Evolutionary conservation across 53 echinoderm and acorn worm genomes (phyloP).

Genomic region (Mesocentrotus franciscanus): DNA sequence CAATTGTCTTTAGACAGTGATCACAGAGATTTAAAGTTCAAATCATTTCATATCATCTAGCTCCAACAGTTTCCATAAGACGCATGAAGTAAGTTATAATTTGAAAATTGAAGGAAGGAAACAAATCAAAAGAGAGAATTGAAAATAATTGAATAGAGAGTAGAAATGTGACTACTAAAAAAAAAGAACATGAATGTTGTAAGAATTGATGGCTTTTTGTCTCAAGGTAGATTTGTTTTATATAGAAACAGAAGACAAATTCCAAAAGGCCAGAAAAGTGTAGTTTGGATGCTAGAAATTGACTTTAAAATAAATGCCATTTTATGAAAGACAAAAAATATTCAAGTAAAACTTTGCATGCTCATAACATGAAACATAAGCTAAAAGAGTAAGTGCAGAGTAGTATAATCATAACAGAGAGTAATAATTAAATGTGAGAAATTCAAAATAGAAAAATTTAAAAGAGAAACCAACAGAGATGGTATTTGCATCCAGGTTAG

Average conservation of each 20-base stretch:
- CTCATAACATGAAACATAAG: not conserved
- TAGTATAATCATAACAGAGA: conserved; percentile 36
- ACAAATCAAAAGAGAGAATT: not conserved
- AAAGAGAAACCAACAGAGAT: conserved; percentile 91
- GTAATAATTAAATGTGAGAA: not conserved
- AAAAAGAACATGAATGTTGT: not conserved
- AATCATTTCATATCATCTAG: not conserved
- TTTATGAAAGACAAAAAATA: not conserved
- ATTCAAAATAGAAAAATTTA: conserved; percentile 68
- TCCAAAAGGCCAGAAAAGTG: not conserved
- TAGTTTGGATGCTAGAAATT: not conserved
- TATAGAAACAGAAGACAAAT: not conserved
- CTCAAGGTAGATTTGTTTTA: not conserved
- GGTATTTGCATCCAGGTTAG: conserved; percentile 82
- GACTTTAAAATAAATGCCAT: not conserved
- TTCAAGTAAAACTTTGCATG: not conserved
- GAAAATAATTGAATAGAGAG: not conserved
- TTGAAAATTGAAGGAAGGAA: not conserved
- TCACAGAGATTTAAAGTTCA: not conserved
- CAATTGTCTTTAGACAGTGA: too few species aligned
- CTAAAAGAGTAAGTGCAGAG: conserved; percentile 3
- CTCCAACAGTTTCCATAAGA: not conserved
- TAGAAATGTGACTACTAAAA: not conserved
- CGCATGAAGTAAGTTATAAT: not conserved
- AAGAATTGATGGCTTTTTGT: not conserved